phyloP scores from a whole-genome alignment of 2,888 invertebrate species.

The Deilephila porcellus region DNA sequence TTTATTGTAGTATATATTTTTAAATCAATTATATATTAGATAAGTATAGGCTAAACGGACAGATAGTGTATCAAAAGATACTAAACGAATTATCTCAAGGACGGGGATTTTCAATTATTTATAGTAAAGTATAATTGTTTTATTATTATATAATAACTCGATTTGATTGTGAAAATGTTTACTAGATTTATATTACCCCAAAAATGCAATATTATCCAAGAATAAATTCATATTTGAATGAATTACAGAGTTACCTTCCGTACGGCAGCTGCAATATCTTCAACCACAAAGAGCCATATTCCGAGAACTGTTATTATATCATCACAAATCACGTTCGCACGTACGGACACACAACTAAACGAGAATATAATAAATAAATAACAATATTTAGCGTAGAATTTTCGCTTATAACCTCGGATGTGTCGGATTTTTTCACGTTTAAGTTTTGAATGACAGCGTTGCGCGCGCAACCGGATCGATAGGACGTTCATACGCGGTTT shows the following conservation, averaged over 20 bases:
- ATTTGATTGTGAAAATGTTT: too few relatives aligned
- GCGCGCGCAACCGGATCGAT: constrained; percentile 79
- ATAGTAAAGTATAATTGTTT: too few relatives aligned
- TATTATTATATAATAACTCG: too few relatives aligned
- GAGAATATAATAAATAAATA: constrained; percentile 12
- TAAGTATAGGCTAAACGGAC: too few relatives aligned
- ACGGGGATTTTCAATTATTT: too few relatives aligned
- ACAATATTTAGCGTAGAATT: constrained; percentile 14
- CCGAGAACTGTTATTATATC: background rate
- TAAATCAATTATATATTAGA: too few relatives aligned
- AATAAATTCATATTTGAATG: background rate
- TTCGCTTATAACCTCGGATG: constrained; percentile 51
- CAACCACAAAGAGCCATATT: background rate
- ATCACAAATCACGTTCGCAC: constrained; percentile 29
- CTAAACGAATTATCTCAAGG: too few relatives aligned
- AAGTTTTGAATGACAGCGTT: constrained; percentile 57
- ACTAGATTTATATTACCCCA: background rate
- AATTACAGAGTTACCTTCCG: constrained; percentile 8
- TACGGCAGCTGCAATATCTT: background rate
- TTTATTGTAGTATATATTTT: too few relatives aligned
- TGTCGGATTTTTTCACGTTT: constrained; percentile 62
- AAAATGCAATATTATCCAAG: background rate
- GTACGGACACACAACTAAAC: constrained; percentile 14
- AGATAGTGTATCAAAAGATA: too few relatives aligned
- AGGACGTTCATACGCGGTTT: constrained; percentile 29